Evolutionary conservation across 2,888 invertebrate genomes (phyloP).

Genomic region (Coelopa pilipes): DNA sequence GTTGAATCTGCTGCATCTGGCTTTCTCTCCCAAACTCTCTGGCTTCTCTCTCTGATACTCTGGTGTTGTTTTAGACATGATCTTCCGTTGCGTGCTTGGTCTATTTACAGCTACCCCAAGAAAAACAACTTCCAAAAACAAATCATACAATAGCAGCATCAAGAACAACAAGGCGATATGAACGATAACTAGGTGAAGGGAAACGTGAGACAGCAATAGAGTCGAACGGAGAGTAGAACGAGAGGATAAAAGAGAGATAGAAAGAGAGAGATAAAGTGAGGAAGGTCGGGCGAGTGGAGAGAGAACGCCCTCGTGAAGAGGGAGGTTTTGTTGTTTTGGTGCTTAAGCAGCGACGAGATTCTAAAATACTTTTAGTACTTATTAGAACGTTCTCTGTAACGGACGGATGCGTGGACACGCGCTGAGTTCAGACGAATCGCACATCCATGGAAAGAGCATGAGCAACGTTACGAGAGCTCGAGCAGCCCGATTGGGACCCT

Average conservation of each 20-base stretch:
- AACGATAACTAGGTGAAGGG: too few relatives aligned
- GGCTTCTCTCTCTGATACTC: too few relatives aligned
- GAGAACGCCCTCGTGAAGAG: too few relatives aligned
- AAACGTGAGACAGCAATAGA: too few relatives aligned
- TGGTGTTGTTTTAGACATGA: too few relatives aligned
- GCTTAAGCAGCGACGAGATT: constrained; percentile 48
- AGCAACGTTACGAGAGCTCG: neutral
- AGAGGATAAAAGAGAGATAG: too few relatives aligned
- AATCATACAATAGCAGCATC: constrained; percentile 19
- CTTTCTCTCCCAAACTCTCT: too few relatives aligned
- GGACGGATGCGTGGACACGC: constrained; percentile 57
- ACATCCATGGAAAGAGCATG: neutral
- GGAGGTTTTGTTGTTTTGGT: constrained; percentile 43
- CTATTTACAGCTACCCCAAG: constrained; percentile 36
- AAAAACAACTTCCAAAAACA: too few relatives aligned
- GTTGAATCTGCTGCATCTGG: constrained; percentile 8
- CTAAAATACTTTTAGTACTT: constrained; percentile 63
- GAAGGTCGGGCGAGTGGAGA: too few relatives aligned
- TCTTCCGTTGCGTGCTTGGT: neutral
- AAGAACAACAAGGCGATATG: neutral
- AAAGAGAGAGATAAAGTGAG: too few relatives aligned
- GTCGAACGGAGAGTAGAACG: neutral
- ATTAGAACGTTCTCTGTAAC: constrained; percentile 64
- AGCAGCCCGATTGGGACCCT: too few relatives aligned
- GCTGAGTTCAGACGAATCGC: constrained; percentile 15